Evolutionary conservation across 1,140 invertebrate species (phyloP).

Genomic region (Aphelenchoides fujianensis): DNA sequence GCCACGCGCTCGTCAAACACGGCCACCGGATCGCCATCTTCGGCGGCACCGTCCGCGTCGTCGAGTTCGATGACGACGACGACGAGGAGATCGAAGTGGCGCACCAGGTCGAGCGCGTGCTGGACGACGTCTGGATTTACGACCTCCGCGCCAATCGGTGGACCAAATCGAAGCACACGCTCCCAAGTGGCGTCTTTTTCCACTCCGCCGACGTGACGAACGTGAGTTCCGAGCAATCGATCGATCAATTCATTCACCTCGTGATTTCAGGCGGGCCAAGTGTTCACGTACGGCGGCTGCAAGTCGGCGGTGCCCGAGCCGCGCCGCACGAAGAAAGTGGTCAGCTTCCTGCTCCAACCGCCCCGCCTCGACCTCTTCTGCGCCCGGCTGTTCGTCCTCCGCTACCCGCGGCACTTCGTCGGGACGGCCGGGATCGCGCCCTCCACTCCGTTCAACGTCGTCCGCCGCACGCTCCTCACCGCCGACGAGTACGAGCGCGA

Average conservation of each 20-base stretch:
- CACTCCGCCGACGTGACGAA: neutral
- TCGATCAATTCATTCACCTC: too few species aligned
- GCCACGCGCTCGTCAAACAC: neutral
- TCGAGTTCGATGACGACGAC: neutral
- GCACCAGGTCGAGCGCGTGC: too few species aligned
- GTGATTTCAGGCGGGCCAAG: neutral
- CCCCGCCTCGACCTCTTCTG: neutral
- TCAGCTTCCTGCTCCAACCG: neutral
- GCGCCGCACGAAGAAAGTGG: neutral
- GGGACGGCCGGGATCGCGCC: neutral
- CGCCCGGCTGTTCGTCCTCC: neutral
- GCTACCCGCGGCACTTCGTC: neutral
- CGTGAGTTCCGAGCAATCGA: too few species aligned
- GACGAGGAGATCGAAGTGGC: neutral
- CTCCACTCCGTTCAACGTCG: neutral
- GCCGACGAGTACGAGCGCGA: neutral
- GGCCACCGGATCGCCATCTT: neutral
- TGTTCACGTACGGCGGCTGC: conserved; percentile 1
- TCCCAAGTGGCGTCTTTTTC: neutral
- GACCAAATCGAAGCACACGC: neutral
- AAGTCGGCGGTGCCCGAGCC: neutral
- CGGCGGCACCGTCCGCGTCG: neutral
- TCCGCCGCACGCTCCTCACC: neutral
- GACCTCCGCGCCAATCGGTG: neutral
- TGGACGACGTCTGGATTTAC: neutral